Evolutionary conservation across 1,140 invertebrate genomes (phyloP), one percentile per base, ranked within the genome.

Genomic region (Drosophila nigrodunni): DNA sequence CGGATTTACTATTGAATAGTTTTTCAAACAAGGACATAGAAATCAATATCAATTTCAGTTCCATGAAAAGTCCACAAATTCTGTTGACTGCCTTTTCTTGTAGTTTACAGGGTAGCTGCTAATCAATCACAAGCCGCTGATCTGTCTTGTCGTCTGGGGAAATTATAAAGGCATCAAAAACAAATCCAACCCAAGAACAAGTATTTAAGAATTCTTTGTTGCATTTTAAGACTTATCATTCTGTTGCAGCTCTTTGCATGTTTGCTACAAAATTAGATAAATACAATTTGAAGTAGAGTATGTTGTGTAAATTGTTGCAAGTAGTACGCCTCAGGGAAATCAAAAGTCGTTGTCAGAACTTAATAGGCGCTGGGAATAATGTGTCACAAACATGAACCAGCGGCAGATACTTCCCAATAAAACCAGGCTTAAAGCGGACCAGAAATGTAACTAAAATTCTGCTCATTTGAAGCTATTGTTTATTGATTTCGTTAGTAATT

Each of bases 201-300:
- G 25, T 37, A 39, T 39, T 13, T 39, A 39, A 54, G 34, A 58
- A 41, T 25, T 21, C 18, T 44, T 60, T n/a, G 57, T 15, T 69
- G 66, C 57, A 74, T 44, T 52, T 74, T 39, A 73, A 52, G 46
- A 9, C 69, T 54, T 54, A 54, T 54, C 50, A 34, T 10, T 8
- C 7, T 15, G 13, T 34, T 37, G 50, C 50, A 54, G 50, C 35
- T 61, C 39, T 50, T 21, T 65, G 74, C 55, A 64, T 88, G 80
- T 78, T 88, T 73, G 70, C 77, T 57, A 74, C 62, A 70, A 83
- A 88, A 88, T 88, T 83, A 89, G 80, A 88, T 89, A 88, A 88
- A 89, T 88, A 81, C 78, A 83, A 88, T 88, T 88, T 78, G 70
- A 77, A 82, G 74, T 74, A 30, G 2, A 30, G 25, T 79, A 69